Evolutionary conservation across 2,113 vertebrate species (phyloP), one percentile per base, ranked within the genome.

Genomic region (Cyprinus carpio): DNA sequence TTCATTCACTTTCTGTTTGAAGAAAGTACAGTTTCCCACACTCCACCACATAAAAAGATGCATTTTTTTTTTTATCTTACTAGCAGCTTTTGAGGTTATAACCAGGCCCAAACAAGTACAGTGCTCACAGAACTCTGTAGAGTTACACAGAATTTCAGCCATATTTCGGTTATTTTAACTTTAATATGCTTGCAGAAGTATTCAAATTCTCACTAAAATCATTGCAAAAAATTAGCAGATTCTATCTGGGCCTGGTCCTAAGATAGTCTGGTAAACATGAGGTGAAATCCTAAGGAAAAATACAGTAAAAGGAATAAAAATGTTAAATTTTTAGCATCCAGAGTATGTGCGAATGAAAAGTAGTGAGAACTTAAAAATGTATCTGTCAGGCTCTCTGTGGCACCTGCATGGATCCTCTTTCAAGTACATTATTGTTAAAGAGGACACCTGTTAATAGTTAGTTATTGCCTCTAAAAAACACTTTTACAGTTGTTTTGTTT

Each of bases 1-100:
- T 71, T 83, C 62, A 37, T 58, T 89, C 81, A 84, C 67, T 82
- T 87, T 81, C 15, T 5, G 80, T 23, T 87, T 54, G 16, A 43
- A n/a, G 69, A 84, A 65, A 72, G 56, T 46, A 46, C 11, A 56
- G 29, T 81, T 69, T 81, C 77, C 46, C 58, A 81, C 12, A 16
- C 27, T 65, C 13, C 3, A 76, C 46, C 74, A 27, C 12, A 54
- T 54, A 58, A 58, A 58, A 58, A n/a, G 20, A n/a, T 9, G 10
- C 3, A 4, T 46, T 46, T 0, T 4, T 43, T 43, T 54, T 18
- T 13, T 31, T 56, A 29, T 9, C 16, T 31, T 56, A 77, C 27
- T 56, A 77, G 8, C 49, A 77, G 49, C 16, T 27, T 49, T 31
- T 77, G 27, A 75, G 40, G n/a, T 75, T 75, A 25, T 46, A n/a